phyloP scores from a whole-genome alignment of 2,113 vertebrate genomes.

The Garra rufa region DNA sequence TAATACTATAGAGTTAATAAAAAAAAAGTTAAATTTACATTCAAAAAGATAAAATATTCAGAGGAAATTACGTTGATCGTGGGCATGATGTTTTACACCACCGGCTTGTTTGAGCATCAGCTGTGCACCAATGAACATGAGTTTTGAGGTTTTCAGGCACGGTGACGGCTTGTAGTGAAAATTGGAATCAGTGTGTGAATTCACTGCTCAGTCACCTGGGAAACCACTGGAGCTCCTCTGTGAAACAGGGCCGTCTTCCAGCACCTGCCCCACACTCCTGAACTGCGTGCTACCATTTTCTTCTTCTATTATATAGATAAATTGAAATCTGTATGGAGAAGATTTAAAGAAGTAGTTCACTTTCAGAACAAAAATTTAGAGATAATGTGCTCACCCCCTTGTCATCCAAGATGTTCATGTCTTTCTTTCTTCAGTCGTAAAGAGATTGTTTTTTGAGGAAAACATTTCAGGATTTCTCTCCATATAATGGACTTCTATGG shows the following conservation, averaged over 20 bases:
- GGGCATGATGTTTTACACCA: neutral
- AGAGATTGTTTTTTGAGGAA: no score
- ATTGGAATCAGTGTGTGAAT: conserved; percentile 62
- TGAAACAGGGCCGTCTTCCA: conserved; percentile 56
- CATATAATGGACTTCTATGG: no score
- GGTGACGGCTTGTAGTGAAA: conserved; percentile 68
- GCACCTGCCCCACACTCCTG: neutral
- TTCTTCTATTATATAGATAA: neutral
- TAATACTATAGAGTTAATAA: no score
- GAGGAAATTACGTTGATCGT: neutral
- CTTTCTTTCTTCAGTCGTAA: no score
- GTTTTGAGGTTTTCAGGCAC: conserved; percentile 46
- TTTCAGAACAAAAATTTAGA: no score
- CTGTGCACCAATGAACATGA: conserved; percentile 27
- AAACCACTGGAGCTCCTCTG: conserved; percentile 53
- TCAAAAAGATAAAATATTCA: neutral
- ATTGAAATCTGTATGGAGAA: neutral
- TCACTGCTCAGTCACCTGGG: conserved; percentile 60
- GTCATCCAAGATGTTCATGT: no score
- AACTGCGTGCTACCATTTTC: neutral
- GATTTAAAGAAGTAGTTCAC: no score
- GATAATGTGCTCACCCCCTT: no score
- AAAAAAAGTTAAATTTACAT: neutral
- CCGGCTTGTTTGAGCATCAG: neutral
- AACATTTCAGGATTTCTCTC: no score